Percentiles rank a stretch among this genome's conserved stretches.
phyloP scores from a whole-genome alignment of 2,888 invertebrate species.

The Pasiphila rectangulata region DNA sequence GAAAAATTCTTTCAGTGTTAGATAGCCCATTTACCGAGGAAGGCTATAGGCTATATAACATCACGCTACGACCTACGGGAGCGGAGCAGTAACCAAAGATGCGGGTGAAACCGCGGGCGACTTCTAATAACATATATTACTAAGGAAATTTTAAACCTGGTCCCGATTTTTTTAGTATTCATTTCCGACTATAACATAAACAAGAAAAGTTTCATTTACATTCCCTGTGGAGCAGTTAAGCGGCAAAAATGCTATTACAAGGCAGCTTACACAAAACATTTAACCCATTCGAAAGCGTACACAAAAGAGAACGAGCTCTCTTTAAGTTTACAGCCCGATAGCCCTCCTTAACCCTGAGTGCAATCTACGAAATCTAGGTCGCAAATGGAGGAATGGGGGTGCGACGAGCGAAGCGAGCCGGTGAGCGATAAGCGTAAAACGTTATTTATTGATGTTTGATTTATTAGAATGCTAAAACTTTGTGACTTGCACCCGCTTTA shows the following conservation, averaged over 20 bases:
- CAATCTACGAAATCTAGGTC: slow-evolving; percentile 36
- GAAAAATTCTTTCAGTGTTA: too few species aligned
- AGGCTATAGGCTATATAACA: too few species aligned
- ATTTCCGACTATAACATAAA: slow-evolving; percentile 19
- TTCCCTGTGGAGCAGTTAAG: slow-evolving; percentile 16
- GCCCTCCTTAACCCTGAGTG: slow-evolving; percentile 34
- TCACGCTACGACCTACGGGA: too few species aligned
- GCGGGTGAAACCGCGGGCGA: too few species aligned
- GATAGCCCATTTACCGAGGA: too few species aligned
- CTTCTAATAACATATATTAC: too few species aligned
- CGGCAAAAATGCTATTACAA: slow-evolving; percentile 26
- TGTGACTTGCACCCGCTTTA: too few species aligned
- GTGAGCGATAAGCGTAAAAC: not conserved
- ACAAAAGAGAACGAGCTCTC: slow-evolving; percentile 23
- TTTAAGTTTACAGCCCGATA: slow-evolving; percentile 22
- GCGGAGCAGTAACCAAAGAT: too few species aligned
- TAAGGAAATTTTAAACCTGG: not conserved
- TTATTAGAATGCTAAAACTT: too few species aligned
- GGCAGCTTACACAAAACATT: slow-evolving; percentile 27
- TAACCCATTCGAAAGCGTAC: slow-evolving; percentile 21
- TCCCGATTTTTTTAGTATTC: slow-evolving; percentile 11
- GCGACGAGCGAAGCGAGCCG: slow-evolving; percentile 4
- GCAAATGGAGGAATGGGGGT: slow-evolving; percentile 23
- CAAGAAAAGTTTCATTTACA: slow-evolving; percentile 22
- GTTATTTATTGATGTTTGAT: not conserved